phyloP scores from a whole-genome alignment of 2,888 invertebrate species.

The Lasioglossum morio region DNA sequence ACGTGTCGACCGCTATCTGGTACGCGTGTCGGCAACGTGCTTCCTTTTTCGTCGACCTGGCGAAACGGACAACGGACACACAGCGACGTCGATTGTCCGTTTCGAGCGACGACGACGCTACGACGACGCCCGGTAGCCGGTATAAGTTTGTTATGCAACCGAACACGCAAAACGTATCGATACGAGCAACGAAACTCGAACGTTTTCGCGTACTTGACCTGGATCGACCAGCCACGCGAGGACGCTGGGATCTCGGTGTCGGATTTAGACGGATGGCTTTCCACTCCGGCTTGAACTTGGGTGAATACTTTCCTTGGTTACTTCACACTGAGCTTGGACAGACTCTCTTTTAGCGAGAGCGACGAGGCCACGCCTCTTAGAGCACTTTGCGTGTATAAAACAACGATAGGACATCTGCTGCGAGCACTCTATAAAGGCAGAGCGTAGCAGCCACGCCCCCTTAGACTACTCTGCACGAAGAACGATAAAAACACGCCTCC shows the following conservation, averaged over 20 bases:
- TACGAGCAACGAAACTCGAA: conserved; percentile 33
- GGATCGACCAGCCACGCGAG: conserved; percentile 36
- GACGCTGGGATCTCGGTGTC: not conserved
- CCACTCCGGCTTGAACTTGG: not conserved
- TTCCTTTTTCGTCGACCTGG: conserved; percentile 20
- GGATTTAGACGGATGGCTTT: not conserved
- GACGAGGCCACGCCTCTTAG: not conserved
- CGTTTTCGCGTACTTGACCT: conserved; percentile 47
- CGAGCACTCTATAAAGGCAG: not conserved
- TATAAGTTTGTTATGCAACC: conserved; percentile 34
- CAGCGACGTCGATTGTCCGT: not conserved
- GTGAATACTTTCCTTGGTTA: not conserved
- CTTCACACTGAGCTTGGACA: not conserved
- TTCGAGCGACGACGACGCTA: not conserved
- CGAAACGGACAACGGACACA: conserved; percentile 9
- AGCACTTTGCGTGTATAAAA: not conserved
- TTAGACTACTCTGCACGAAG: not conserved
- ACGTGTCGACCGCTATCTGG: not conserved
- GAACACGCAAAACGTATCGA: conserved; percentile 32
- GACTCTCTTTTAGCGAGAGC: not conserved
- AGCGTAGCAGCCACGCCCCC: not conserved
- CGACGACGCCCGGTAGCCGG: not conserved
- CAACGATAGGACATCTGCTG: no score
- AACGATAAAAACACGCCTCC: not conserved
- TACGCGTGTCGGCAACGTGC: not conserved